Evolutionary conservation across 2,113 vertebrate genomes (phyloP).

Genomic region (Vidua chalybeata): DNA sequence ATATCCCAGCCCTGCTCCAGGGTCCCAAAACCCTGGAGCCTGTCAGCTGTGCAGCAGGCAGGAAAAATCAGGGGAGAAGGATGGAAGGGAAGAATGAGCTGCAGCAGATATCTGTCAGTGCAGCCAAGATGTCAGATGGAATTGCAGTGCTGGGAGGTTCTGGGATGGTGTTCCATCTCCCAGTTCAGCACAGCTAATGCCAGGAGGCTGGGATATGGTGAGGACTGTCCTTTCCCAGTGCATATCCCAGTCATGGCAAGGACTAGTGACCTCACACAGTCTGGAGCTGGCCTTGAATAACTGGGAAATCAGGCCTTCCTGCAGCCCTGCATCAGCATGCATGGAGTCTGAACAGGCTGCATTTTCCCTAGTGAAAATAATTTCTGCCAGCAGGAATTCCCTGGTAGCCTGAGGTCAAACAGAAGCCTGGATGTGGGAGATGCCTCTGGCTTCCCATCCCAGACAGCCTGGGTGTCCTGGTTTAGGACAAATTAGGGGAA

Average conservation of each 20-base stretch:
- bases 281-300: neutral
- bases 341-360: neutral
- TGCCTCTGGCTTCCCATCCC: neutral
- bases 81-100: neutral
- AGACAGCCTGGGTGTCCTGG: neutral
- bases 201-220: neutral
- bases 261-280: neutral
- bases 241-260: neutral
- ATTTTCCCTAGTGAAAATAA: neutral
- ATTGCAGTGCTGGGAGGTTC: neutral
- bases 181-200: neutral
- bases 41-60: neutral
- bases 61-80: neutral
- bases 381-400: neutral
- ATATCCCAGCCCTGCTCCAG: neutral
- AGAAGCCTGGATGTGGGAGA: neutral
- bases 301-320: neutral
- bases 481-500: too few species aligned
- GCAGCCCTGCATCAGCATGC: neutral
- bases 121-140: neutral
- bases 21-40: neutral
- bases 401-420: neutral
- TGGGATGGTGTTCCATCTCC: neutral
- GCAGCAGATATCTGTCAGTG: neutral
- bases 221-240: neutral